Conservation (phyloP, 2,797 vertebrate genomes). For the Ficedula albicollis region DNA sequence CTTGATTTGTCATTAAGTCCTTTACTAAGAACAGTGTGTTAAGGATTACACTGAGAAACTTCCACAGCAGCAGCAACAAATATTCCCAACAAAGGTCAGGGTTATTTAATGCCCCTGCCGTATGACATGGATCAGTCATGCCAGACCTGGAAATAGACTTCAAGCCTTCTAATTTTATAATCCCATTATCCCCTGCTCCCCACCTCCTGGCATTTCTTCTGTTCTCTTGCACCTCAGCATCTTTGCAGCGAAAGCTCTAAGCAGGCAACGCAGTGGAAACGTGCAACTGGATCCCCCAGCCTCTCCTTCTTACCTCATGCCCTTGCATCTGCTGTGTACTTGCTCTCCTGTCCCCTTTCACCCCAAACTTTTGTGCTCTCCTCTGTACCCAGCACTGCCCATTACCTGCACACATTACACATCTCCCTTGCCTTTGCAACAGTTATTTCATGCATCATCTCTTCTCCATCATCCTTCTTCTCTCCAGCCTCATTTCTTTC, state of each 20-base stretch:
- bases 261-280: fast-evolving
- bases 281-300: neutral
- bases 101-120: neutral
- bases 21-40: neutral
- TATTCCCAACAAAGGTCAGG: constrained; percentile 14
- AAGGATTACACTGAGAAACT: neutral
- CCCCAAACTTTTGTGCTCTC: neutral
- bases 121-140: neutral
- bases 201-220: neutral
- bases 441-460: neutral
- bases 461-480: neutral
- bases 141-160: constrained; percentile 28
- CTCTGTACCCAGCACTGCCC: neutral
- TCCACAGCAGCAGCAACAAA: neutral
- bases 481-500: neutral
- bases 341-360: neutral
- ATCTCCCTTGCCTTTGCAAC: neutral
- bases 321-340: fast-evolving
- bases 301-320: neutral
- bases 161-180: constrained; percentile 27
- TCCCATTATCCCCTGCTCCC: neutral
- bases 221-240: neutral
- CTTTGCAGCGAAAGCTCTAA: neutral
- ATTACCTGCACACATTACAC: neutral
- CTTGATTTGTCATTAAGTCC: neutral